Percentiles rank a stretch among this genome's conserved stretches.
phyloP scores from a whole-genome alignment of 2,797 vertebrate genomes.

The Anguilla pacifica region DNA sequence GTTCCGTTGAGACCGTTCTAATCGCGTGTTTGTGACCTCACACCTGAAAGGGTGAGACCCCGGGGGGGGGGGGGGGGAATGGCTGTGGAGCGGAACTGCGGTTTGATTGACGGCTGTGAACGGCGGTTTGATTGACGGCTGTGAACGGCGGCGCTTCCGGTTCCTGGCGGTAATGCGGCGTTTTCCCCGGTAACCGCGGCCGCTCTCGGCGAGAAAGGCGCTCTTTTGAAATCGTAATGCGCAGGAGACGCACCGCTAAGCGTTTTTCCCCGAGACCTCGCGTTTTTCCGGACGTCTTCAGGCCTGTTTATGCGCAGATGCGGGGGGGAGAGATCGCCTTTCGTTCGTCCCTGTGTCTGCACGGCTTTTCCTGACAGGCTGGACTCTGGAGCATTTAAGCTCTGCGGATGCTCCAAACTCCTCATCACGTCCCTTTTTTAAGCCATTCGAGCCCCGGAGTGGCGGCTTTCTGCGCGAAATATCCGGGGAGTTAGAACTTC shows the following conservation, averaged over 20 bases:
- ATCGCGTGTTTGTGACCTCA: no score
- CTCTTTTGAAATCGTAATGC: constrained; percentile 48
- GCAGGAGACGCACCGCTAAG: constrained; percentile 41
- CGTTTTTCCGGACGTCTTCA: not conserved
- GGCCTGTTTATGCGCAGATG: not conserved
- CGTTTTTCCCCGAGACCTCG: constrained; percentile 19
- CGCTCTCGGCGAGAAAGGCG: constrained; percentile 25
- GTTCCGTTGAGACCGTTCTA: no score
- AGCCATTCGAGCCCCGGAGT: not conserved
- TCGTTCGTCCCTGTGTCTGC: not conserved
- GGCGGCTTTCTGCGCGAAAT: not conserved
- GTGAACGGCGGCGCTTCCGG: constrained; percentile 31
- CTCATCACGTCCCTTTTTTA: not conserved
- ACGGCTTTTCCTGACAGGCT: not conserved
- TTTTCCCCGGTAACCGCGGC: constrained; percentile 29
- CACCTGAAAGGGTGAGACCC: no score
- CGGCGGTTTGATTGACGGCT: constrained; percentile 44
- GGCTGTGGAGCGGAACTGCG: constrained; percentile 50
- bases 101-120: constrained; percentile 50
- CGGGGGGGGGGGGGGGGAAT: not conserved
- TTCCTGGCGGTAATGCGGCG: not conserved
- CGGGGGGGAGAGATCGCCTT: not conserved
- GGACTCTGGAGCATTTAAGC: not conserved
- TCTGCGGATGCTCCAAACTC: not conserved
- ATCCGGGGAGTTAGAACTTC: not conserved